phyloP scores from a whole-genome alignment of 2,888 invertebrate species.

The Dexiosoma caninum region DNA sequence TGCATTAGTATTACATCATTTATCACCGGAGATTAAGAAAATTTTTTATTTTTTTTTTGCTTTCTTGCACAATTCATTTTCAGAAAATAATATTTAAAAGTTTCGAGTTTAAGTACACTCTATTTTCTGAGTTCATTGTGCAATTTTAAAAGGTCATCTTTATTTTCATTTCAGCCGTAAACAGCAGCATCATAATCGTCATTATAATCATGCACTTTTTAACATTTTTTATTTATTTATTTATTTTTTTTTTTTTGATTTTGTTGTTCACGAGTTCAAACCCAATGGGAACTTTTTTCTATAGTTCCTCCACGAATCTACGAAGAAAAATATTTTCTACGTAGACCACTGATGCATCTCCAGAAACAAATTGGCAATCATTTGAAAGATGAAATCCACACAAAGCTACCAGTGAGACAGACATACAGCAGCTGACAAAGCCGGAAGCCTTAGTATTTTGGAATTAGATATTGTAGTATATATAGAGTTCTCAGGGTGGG shows the following conservation, averaged over 20 bases:
- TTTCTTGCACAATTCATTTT: neutral
- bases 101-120: slow-evolving; percentile 10
- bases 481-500: too few relatives aligned
- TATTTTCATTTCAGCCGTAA: slow-evolving; percentile 23
- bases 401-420: too few relatives aligned
- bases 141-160: slow-evolving; percentile 24
- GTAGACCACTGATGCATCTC: too few relatives aligned
- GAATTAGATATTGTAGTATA: too few relatives aligned
- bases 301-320: too few relatives aligned
- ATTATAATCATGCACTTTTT: neutral
- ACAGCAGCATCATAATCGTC: slow-evolving; percentile 8
- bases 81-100: slow-evolving; percentile 19
- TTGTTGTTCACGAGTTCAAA: too few relatives aligned
- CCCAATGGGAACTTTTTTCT: slow-evolving; percentile 21
- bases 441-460: too few relatives aligned
- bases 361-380: too few relatives aligned
- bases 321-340: too few relatives aligned
- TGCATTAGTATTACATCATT: slow-evolving; percentile 19
- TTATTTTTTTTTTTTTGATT: too few relatives aligned
- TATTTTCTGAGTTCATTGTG: neutral
- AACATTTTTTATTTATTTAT: neutral
- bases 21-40: slow-evolving; percentile 31
- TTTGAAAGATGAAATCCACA: too few relatives aligned
- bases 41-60: neutral
- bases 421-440: too few relatives aligned